A percentile compares a stretch with the other conserved stretches of the same genome.
Conservation (phyloP, 2,113 vertebrate species). For the Pogona vitticeps region DNA sequence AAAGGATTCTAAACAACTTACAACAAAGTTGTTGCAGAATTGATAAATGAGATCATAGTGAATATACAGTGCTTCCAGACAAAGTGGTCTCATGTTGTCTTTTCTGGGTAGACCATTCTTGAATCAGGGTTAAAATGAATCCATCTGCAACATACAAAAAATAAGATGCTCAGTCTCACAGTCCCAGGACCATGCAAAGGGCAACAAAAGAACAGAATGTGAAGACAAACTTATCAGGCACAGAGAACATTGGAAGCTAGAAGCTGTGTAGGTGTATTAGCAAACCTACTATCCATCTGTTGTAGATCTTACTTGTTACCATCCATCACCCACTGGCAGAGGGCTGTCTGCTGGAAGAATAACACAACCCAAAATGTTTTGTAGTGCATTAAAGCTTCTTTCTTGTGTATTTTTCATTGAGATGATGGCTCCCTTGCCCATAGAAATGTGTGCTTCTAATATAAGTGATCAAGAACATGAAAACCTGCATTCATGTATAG, state of each 20-base stretch:
- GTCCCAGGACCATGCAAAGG: slow-evolving; percentile 19
- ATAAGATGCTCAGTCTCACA: slow-evolving; percentile 37
- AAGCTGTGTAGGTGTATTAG: slow-evolving; percentile 70
- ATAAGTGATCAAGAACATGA: slow-evolving; percentile 52
- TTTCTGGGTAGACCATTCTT: background rate
- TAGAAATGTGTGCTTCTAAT: background rate
- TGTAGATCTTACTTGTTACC: slow-evolving; percentile 70
- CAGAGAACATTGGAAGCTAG: slow-evolving; percentile 59
- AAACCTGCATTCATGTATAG: slow-evolving; percentile 31
- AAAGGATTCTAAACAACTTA: no score
- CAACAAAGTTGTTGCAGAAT: background rate
- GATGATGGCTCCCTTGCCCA: slow-evolving; percentile 45
- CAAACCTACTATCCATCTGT: slow-evolving; percentile 75
- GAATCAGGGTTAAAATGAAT: background rate
- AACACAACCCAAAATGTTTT: slow-evolving; percentile 70
- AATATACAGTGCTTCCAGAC: no score
- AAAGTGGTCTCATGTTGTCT: background rate
- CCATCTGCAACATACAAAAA: background rate
- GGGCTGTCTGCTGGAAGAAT: slow-evolving; percentile 64
- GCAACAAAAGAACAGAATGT: slow-evolving; percentile 51
- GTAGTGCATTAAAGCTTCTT: slow-evolving; percentile 54
- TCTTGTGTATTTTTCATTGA: slow-evolving; percentile 47
- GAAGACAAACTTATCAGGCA: slow-evolving; percentile 20
- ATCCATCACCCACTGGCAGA: slow-evolving; percentile 73
- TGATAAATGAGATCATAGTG: slow-evolving; percentile 68